phyloP scores from a whole-genome alignment of 2,113 vertebrate species.

The Irena cyanogastra region DNA sequence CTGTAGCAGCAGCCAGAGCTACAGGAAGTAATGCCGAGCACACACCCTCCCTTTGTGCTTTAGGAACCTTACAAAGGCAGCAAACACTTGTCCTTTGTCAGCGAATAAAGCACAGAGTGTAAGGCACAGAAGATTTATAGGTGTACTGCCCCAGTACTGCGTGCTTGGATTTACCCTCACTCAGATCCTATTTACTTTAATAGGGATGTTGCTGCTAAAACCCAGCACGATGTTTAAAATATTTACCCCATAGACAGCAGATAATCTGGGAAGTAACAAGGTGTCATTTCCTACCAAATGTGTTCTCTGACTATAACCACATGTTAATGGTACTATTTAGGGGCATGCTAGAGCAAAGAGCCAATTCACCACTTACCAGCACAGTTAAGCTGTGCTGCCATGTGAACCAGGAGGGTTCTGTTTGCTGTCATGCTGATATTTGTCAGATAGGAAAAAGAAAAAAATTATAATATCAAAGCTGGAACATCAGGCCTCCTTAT shows the following conservation, averaged over 20 bases:
- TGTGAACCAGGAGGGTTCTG: not conserved
- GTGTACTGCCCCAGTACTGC: not conserved
- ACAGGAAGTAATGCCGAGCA: not conserved
- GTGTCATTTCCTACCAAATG: slow-evolving; percentile 32
- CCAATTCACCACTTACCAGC: not conserved
- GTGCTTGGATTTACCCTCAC: not conserved
- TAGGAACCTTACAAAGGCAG: slow-evolving; percentile 21
- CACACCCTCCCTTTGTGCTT: slow-evolving; percentile 31
- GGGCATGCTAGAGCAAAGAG: not conserved
- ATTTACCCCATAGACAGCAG: slow-evolving; percentile 46
- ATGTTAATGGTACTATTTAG: slow-evolving; percentile 16
- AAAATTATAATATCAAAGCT: not conserved
- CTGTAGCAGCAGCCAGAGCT: not conserved
- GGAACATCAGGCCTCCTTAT: not conserved
- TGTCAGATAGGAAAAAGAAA: not conserved
- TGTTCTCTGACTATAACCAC: slow-evolving; percentile 34
- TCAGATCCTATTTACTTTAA: slow-evolving; percentile 42
- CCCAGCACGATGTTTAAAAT: not conserved
- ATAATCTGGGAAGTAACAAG: slow-evolving; percentile 50
- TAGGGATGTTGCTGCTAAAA: slow-evolving; percentile 26
- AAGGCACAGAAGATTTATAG: slow-evolving; percentile 25
- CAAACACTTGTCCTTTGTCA: slow-evolving; percentile 24
- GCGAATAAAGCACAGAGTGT: not conserved
- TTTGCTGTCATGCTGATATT: not conserved
- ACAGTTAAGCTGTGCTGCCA: not conserved